Conservation (phyloP, 2,888 invertebrate genomes). For the Pristionchus entomophagus region DNA sequence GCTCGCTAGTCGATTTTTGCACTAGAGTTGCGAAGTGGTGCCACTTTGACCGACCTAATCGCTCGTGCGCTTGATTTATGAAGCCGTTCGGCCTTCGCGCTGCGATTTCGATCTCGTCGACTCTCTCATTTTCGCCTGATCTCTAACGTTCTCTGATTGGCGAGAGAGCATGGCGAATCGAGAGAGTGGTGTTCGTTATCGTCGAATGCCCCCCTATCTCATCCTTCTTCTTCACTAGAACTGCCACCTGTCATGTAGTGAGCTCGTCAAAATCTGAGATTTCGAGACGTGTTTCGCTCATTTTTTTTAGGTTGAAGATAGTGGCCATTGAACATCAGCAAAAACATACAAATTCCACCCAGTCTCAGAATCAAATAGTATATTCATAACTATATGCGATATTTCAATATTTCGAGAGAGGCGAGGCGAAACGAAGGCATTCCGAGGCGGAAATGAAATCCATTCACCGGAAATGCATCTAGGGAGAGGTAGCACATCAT, state of each 20-base stretch:
- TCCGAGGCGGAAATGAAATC: not conserved
- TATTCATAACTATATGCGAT: too few species aligned
- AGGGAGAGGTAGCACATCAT: not conserved
- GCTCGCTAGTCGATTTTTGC: constrained; percentile 11
- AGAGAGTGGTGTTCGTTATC: not conserved
- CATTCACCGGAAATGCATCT: not conserved
- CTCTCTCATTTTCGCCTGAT: not conserved
- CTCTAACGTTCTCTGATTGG: not conserved
- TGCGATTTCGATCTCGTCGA: not conserved
- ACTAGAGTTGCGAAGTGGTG: constrained; percentile 19
- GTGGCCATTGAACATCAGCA: too few species aligned
- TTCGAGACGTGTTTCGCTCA: not conserved
- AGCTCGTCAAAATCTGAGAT: constrained; percentile 30
- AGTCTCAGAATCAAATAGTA: too few species aligned
- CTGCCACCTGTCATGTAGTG: constrained; percentile 36
- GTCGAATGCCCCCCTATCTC: not conserved
- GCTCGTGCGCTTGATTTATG: not conserved
- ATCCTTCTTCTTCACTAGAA: not conserved
- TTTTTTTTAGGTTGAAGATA: not conserved
- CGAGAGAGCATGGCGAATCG: not conserved
- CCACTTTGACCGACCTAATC: not conserved
- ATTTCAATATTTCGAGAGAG: too few species aligned
- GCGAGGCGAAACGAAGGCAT: not conserved
- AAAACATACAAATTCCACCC: too few species aligned
- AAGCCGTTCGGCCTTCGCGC: not conserved